Evolutionary conservation across 2,113 vertebrate genomes (phyloP), one percentile per base, ranked within the genome.

Genomic region (Tricholaema leucomelas): DNA sequence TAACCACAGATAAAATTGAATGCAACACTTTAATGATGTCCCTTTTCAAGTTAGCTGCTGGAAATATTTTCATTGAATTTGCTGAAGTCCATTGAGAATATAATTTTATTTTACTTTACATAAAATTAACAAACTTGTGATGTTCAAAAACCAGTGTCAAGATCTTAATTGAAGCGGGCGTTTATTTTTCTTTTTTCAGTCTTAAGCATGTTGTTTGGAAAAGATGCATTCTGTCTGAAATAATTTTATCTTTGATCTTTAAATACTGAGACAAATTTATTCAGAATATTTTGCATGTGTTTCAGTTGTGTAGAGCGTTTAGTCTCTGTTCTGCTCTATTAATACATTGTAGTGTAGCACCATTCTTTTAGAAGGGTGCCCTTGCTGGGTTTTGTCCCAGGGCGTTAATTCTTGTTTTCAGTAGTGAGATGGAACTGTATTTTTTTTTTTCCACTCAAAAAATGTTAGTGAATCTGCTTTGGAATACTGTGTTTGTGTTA

Each of bases 51-150:
- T 85, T 88, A 93, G 56, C 93, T 85, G 79, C 82, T 92, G 78
- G 85, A 96, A 97, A 93, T 94, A 93, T 82, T 97, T 93, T 81
- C 95, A 90, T 87, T 97, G 92, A 85, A 91, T 88, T 95, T 96
- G 69, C 73, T 95, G 38, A 64, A 94, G 76, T 89, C 87, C 81
- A 95, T 8, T 92, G 92, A 89, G 90, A 95, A 94, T 83, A 54
- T 92, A 75, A 89, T 87, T 91, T 94, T 95, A 92, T 93, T 91
- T 93, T 91, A 70, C 54, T 87, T 85, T 76, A 81, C 80, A 80
- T 91, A 90, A 95, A 87, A 76, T 94, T 87, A 89, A 82, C 55
- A 90, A 85, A 92, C 67, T 82, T 67, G 27, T 59, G 84, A 83
- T 95, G 59, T 85, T 95, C 73, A 95, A 94, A 91, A 86, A 75